Percentiles rank a stretch among this genome's conserved stretches.
Evolutionary conservation across 2,797 vertebrate genomes (phyloP).

Genomic region (Crocodylus rhombifer): DNA sequence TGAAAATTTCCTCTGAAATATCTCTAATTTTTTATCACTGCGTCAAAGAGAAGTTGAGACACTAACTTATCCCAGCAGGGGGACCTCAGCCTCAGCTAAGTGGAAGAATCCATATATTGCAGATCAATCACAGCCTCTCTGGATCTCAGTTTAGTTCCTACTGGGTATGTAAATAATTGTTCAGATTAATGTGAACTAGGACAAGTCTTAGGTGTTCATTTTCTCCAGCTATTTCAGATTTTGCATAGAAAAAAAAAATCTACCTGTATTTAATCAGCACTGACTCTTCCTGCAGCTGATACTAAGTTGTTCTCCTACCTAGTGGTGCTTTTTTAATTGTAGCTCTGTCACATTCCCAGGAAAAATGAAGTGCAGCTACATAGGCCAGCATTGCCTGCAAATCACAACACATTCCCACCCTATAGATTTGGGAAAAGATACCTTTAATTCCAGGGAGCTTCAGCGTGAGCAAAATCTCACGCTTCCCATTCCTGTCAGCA

Average conservation of each 20-base stretch:
- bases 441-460: fast-evolving
- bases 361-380: background rate
- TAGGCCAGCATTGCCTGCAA: background rate
- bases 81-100: background rate
- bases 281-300: background rate
- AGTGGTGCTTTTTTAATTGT: background rate
- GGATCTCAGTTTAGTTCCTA: background rate
- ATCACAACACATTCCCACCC: background rate
- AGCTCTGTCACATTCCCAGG: background rate
- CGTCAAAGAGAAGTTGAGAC: background rate
- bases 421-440: fast-evolving
- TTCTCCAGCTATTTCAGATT: background rate
- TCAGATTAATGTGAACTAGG: background rate
- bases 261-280: background rate
- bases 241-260: background rate
- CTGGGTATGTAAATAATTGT: background rate
- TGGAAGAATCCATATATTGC: background rate
- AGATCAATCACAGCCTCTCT: background rate
- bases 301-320: background rate
- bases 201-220: background rate
- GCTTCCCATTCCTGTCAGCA: background rate
- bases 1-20: background rate
- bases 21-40: background rate
- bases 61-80: background rate
- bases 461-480: background rate